phyloP scores from a whole-genome alignment of 2,888 invertebrate species.

The Sphaeridia pumilis region DNA sequence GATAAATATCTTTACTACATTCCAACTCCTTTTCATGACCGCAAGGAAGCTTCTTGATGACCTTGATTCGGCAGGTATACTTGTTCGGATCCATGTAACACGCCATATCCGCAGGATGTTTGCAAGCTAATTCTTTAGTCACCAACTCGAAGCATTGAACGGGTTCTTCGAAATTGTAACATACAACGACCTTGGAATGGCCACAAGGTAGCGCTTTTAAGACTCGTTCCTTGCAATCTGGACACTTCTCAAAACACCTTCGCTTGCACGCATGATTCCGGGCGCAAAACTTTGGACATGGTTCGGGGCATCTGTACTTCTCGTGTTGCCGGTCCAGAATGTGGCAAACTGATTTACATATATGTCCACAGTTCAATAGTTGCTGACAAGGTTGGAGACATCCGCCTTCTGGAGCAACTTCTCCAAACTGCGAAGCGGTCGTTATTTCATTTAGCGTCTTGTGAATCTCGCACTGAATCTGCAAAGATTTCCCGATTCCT shows the following conservation, averaged over 20 bases:
- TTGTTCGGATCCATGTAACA: conserved; percentile 40
- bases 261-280: conserved; percentile 19
- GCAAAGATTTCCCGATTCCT: conserved; percentile 25
- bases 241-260: conserved; percentile 18
- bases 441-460: conserved; percentile 13
- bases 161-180: conserved; percentile 40
- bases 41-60: conserved; percentile 18
- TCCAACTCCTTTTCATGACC: conserved; percentile 9
- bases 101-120: conserved; percentile 40
- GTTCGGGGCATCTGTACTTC: conserved; percentile 42
- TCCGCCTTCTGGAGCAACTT: conserved; percentile 47
- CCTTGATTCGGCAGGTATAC: conserved; percentile 24
- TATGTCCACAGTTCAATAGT: conserved; percentile 50
- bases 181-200: conserved; percentile 42
- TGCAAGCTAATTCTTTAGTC: conserved; percentile 37
- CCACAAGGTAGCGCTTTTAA: conserved; percentile 47
- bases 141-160: conserved; percentile 33
- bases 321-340: conserved; percentile 47
- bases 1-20: conserved; percentile 37
- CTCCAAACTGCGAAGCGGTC: conserved; percentile 17
- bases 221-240: conserved; percentile 36
- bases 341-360: conserved; percentile 52
- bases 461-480: conserved; percentile 34
- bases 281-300: conserved; percentile 39
- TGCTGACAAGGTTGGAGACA: conserved; percentile 48